Percentiles rank a stretch among this genome's conserved stretches.
phyloP scores from a whole-genome alignment of 2,888 invertebrate genomes.

The Galerucella nymphaeae region DNA sequence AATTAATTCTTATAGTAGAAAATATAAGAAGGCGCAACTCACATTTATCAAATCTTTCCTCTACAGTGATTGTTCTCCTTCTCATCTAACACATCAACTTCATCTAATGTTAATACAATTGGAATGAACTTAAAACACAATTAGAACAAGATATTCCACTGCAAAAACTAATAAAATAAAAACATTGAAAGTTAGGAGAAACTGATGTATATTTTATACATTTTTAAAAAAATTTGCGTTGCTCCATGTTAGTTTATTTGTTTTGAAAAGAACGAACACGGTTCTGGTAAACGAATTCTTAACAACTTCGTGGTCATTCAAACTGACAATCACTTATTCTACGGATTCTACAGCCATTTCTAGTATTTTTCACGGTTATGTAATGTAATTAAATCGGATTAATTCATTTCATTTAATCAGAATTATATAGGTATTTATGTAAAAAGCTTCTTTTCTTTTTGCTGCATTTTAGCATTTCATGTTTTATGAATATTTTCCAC shows the following conservation, averaged over 20 bases:
- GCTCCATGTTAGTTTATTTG: not conserved
- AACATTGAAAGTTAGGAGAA: too few species aligned
- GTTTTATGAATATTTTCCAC: conserved; percentile 1
- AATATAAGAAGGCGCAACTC: too few species aligned
- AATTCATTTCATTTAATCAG: conserved; percentile 8
- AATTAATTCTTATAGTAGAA: too few species aligned
- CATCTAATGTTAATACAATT: too few species aligned
- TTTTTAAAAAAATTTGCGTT: too few species aligned
- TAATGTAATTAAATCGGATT: conserved; percentile 12
- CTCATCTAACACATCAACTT: too few species aligned
- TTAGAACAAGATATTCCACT: too few species aligned
- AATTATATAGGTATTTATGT: not conserved
- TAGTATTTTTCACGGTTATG: conserved; percentile 15
- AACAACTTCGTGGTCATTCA: conserved; percentile 11
- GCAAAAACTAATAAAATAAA: too few species aligned
- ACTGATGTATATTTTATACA: too few species aligned
- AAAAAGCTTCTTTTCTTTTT: not conserved
- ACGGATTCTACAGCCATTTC: conserved; percentile 2
- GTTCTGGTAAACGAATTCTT: not conserved
- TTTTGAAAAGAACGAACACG: not conserved
- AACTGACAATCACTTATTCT: not conserved
- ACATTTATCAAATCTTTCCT: too few species aligned
- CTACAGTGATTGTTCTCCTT: too few species aligned
- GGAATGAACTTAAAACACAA: too few species aligned
- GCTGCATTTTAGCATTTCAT: not conserved